Evolutionary conservation across 2,797 vertebrate species (phyloP).

Genomic region (Muscicapa striata): DNA sequence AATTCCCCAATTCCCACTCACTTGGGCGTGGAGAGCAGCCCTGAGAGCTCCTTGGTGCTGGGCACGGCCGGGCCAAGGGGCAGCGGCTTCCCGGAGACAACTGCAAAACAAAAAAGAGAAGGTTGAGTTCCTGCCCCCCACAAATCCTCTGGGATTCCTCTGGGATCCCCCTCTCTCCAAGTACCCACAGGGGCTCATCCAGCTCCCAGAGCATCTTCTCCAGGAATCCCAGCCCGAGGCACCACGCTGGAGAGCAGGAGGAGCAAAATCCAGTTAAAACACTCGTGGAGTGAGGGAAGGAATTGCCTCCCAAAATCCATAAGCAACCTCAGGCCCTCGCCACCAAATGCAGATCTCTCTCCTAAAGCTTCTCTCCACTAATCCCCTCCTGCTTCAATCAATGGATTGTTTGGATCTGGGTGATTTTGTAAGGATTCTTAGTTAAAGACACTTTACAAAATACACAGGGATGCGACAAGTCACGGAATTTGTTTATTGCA

Average conservation of each 20-base stretch:
- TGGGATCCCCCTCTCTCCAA: not conserved
- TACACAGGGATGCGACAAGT: conserved; percentile 55
- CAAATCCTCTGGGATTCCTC: not conserved
- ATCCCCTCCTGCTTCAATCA: not conserved
- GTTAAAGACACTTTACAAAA: conserved; percentile 47
- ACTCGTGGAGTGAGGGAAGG: not conserved
- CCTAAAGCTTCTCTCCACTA: not conserved
- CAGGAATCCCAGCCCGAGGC: not conserved
- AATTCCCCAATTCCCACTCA: conserved; percentile 63
- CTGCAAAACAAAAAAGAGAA: conserved; percentile 46
- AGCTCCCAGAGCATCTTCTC: not conserved
- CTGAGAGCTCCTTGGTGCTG: conserved; percentile 87
- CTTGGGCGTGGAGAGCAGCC: conserved; percentile 88
- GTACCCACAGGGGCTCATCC: not conserved
- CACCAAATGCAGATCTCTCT: not conserved
- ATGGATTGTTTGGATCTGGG: not conserved
- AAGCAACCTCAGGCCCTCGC: not conserved
- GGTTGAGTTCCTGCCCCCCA: not conserved
- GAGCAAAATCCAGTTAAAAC: not conserved
- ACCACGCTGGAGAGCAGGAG: not conserved
- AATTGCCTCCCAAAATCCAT: not conserved
- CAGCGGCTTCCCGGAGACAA: conserved; percentile 83
- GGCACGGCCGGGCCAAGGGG: conserved; percentile 72
- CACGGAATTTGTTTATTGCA: conserved; percentile 47
- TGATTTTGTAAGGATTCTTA: not conserved